Conservation (phyloP, 2,113 vertebrate genomes). For the Dicaeum eximium region DNA sequence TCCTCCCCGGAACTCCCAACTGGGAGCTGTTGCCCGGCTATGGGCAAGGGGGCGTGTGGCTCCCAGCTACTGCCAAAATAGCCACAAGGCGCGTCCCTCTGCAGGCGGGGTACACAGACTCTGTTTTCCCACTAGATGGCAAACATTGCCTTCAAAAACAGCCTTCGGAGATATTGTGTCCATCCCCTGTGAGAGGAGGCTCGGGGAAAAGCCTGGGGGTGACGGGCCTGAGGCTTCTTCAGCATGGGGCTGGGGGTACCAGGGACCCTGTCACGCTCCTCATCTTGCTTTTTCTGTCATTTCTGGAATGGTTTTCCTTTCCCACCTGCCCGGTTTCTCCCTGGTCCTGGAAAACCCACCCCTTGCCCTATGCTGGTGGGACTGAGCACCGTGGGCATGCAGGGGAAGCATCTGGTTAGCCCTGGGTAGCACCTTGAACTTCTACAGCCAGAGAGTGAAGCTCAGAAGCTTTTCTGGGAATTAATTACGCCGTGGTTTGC, state of each 20-base stretch:
- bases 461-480: neutral
- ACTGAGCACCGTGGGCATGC: accelerated
- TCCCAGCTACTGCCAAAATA: neutral
- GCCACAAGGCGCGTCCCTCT: neutral
- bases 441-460: neutral
- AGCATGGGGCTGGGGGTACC: accelerated
- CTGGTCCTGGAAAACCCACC: neutral
- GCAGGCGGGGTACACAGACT: neutral
- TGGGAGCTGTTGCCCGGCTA: neutral
- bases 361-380: accelerated
- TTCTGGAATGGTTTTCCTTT: neutral
- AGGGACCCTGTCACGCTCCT: neutral
- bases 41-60: neutral
- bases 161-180: accelerated
- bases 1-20: accelerated
- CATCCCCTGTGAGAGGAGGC: neutral
- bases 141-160: conserved; percentile 5
- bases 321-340: neutral
- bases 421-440: neutral
- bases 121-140: conserved; percentile 53
- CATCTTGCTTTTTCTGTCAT: neutral
- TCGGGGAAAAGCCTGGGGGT: neutral
- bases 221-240: accelerated
- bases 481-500: neutral
- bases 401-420: neutral